Conservation (phyloP, 1,140 invertebrate genomes). For the Pogonomyrmex californicus region DNA sequence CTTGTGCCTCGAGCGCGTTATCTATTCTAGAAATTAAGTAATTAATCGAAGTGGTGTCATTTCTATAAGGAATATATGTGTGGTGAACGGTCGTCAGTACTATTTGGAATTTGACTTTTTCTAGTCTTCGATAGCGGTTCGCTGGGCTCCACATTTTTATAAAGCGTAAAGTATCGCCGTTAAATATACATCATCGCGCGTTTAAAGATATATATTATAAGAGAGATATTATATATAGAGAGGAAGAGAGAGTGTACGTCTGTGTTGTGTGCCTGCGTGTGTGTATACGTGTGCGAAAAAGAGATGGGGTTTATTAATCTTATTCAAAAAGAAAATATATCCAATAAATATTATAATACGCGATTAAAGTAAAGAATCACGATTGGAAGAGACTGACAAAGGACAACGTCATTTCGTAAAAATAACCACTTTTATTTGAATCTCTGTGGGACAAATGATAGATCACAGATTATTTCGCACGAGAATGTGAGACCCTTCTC, state of each 20-base stretch:
- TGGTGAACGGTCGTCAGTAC: slow-evolving; percentile 66
- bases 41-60: slow-evolving; percentile 59
- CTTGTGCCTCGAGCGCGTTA: slow-evolving; percentile 73
- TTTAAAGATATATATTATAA: slow-evolving; percentile 46
- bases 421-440: slow-evolving; percentile 59
- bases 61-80: slow-evolving; percentile 66
- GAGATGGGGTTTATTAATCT: slow-evolving; percentile 35
- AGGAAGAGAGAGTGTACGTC: background rate
- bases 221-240: slow-evolving; percentile 24
- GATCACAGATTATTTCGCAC: slow-evolving; percentile 45
- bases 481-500: slow-evolving; percentile 13
- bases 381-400: slow-evolving; percentile 35
- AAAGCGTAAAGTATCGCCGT: slow-evolving; percentile 57
- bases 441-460: background rate
- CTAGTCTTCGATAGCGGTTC: slow-evolving; percentile 65
- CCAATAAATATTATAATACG: slow-evolving; percentile 18
- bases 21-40: slow-evolving; percentile 69
- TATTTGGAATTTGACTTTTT: slow-evolving; percentile 65
- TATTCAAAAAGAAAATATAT: slow-evolving; percentile 44
- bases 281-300: background rate
- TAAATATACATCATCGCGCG: slow-evolving; percentile 55
- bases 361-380: slow-evolving; percentile 38
- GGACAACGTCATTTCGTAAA: slow-evolving; percentile 32
- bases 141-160: slow-evolving; percentile 62
- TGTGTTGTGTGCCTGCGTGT: no score